These are phyloP conservation scores for Sebastolobus alascanus DNA, from an alignment of 2,797 vertebrate species.

Conservation along the genomic window DNA sequence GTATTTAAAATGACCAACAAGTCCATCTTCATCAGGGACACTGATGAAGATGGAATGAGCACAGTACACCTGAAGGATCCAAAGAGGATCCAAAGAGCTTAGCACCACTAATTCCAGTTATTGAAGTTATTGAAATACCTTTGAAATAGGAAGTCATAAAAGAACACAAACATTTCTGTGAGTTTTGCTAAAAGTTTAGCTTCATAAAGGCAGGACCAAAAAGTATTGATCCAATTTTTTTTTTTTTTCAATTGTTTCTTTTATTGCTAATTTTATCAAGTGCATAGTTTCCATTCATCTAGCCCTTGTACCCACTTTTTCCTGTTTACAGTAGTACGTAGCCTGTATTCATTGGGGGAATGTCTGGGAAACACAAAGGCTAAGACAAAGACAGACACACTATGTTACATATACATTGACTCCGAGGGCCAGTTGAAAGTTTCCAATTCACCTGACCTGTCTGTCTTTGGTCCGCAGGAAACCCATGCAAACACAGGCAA, in stretches of 20 bases:
- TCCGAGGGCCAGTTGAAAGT: neutral
- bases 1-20: too few species aligned
- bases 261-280: neutral
- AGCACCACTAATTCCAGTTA: neutral
- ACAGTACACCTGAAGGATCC: too few species aligned
- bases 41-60: too few species aligned
- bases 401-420: neutral
- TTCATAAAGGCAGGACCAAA: neutral
- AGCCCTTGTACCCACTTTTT: neutral
- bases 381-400: neutral
- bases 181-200: neutral
- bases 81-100: too few species aligned
- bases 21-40: too few species aligned
- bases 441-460: neutral
- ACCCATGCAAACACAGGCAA: neutral
- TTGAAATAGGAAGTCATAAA: neutral
- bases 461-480: neutral
- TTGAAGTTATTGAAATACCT: neutral
- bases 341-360: neutral
- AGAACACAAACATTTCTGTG: neutral
- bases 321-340: neutral
- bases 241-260: neutral
- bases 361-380: neutral
- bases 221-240: neutral
- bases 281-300: neutral